A percentile compares a stretch with the other conserved stretches of the same genome.
These are phyloP conservation scores for Ectropis crepuscularia DNA, from an alignment of 2,888 invertebrate species.

Conservation along the genomic window DNA sequence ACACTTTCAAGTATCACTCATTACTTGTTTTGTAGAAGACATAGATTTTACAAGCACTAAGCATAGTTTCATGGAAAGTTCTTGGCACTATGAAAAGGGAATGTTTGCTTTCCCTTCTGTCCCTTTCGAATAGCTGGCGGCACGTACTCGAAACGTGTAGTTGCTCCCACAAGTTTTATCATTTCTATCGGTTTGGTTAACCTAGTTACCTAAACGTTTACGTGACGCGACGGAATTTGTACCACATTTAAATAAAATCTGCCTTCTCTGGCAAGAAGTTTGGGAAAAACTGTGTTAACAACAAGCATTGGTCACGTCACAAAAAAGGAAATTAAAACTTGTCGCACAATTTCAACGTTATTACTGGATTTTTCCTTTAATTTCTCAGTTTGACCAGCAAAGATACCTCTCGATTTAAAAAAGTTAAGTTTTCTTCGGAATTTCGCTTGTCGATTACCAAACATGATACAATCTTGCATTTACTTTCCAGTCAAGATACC, in stretches of 20 bases:
- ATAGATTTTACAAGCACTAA: conserved; percentile 22
- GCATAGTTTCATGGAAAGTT: conserved; percentile 41
- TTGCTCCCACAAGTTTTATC: conserved; percentile 56
- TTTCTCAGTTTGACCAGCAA: neutral
- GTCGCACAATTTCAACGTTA: conserved; percentile 10
- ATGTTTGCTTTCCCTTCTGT: conserved; percentile 52
- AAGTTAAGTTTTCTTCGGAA: neutral
- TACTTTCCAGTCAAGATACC: too few species aligned
- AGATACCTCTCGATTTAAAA: neutral
- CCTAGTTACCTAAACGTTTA: conserved; percentile 65
- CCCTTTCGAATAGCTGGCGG: conserved; percentile 59
- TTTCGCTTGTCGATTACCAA: neutral
- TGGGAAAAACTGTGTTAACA: conserved; percentile 55
- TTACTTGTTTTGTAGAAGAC: conserved; percentile 12
- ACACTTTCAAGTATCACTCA: conserved; percentile 1
- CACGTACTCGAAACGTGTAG: conserved; percentile 47
- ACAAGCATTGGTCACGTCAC: conserved; percentile 20
- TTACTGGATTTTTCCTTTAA: conserved; percentile 1
- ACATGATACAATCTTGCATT: too few species aligned
- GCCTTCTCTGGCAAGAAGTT: conserved; percentile 62
- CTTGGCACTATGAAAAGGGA: conserved; percentile 52
- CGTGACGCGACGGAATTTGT: conserved; percentile 73
- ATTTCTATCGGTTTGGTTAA: conserved; percentile 62
- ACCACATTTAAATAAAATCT: conserved; percentile 70
- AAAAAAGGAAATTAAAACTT: conserved; percentile 17